Base-by-base conservation (phyloP, 2,113 vertebrate genomes). In the Bubo bubo region DNA sequence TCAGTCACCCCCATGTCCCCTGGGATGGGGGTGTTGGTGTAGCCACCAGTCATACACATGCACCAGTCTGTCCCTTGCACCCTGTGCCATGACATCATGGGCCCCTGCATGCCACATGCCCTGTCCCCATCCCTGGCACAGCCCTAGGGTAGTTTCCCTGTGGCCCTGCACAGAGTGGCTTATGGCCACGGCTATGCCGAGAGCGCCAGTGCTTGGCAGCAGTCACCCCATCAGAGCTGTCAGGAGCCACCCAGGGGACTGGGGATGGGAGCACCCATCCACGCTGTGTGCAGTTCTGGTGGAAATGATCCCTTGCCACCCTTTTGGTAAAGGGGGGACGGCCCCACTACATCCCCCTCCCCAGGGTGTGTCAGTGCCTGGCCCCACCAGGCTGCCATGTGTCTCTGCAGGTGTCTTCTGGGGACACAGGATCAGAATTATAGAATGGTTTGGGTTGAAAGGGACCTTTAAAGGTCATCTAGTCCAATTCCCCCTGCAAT, bases 11-110 rank as follows among this genome's bases (percentile, higher is more conserved):
- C 26, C 1, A 0, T n/a, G 52, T 28, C 27, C 28, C 30, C 68
- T 0, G 0, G 72, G 27, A n/a, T 9, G 20, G 32, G 14, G 8
- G 3, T 41, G 62, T 19, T 0, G 0, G 10, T 20, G 35, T 13
- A 62, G 50, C 7, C 2, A 1, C n/a, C 9, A 10, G 49, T 28
- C 9, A 9, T 32, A 16, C 27, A n/a, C 50, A 39, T 19, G 24
- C 26, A 28, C 6, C 10, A 16, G 5, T 14, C 35, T 62, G 35
- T 53, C 80, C 80, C 55, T 49, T 34, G 14, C 45, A 79, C 10
- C 17, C 27, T n/a, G 26, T 64, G 52, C 49, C 49, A 47, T 7
- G 0, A 45, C 62, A 73, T 1, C 8, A 0, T 6, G 35, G 21
- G 8, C 12, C 32, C 17, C 41, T 30, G 47, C 0, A 0, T 39